Base-by-base conservation (phyloP, 1,140 invertebrate genomes). In the Drosophila sp. region DNA sequence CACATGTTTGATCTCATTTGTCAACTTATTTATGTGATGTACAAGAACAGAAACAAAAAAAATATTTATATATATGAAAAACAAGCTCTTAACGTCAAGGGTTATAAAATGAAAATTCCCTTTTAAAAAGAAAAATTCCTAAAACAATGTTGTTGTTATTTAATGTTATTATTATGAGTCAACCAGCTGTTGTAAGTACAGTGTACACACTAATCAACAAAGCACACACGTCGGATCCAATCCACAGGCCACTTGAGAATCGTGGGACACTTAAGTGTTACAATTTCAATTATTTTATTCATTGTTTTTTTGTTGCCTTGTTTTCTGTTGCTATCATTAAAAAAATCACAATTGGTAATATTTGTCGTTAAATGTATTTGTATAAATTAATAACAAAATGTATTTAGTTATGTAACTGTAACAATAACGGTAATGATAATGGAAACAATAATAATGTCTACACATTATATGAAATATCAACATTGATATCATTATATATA, bases 381-480 rank as follows among this genome's bases (percentile, higher is more conserved):
- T 89, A 87, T 87, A 87, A 82, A 89, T 82, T 76, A 87, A 89
- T 82, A 89, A 87, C 78, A 89, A 81, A 66, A 57, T 29, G 54
- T 72, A 61, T 29, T 48, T 57, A 46, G 54, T 13, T 50, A 63
- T 34, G 32, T 66, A 43, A 29, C 40, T 25, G 38, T 56, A 62
- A 64, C 46, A 53, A 14, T 56, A 56, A 56, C 25, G 34, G 50
- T 40, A 51, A 40, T 62, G 65, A 64, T 57, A 59, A 27, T 72
- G 38, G 45, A 54, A 71, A 16, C 21, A 56, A 72, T 50, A 46
- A 25, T 48, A 54, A 53, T 27, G 36, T 46, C n/a, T 32, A 41
- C 32, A 58, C 38, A 45, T 46, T 18, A 54, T 18, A 54, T 29
- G 48, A 53, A 63, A 53, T 53, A 56, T 54, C 21, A 32, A 29